Base-by-base conservation (phyloP, 2,888 invertebrate genomes). In the Phyto melanocephala region DNA sequence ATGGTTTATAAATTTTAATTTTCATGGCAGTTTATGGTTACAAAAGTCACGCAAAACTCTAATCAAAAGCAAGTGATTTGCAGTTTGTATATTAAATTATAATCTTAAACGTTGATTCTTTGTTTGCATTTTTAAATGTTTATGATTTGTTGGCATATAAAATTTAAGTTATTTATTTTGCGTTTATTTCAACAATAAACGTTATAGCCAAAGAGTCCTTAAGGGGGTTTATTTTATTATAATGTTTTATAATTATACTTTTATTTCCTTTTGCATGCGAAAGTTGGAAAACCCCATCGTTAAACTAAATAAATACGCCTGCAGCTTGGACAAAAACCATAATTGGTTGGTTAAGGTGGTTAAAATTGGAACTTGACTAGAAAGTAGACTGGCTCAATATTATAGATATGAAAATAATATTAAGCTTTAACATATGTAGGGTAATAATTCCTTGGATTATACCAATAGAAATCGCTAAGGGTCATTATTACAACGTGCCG, bases 31-130 rank as follows among this genome's bases (percentile, higher is more conserved):
- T 65, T 67, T 54, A 10, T 17, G 20, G n/a, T n/a, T n/a, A n/a
- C n/a, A n/a, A n/a, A n/a, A 45, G 45, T 45, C 75, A 75, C 37
- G 67, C 58, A 28, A 75, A 28, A 15, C 17, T 35, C 3, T 37
- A 62, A 72, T 60, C 7, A 56, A 28, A 45, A 47, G 11, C n/a
- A 5, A n/a, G n/a, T 42, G 40, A n/a, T 42, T 42, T 42, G 13
- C n/a, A 35, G 35, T n/a, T n/a, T n/a, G n/a, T n/a, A 24, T 24
- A 52, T n/a, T 52, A 22, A 24, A 24, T 52, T 52, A 62, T 22
- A 15, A n/a, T 2, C n/a, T 11, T 70, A 22, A 6, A 35, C 20
- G 4, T 22, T 11, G 15, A 5, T 54, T 42, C n/a, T n/a, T 13
- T 40, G 52, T 63, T 63, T 63, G 20, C n/a, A 15, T 63, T 54